These are phyloP conservation scores for Solea solea DNA, from an alignment of 2,113 vertebrate genomes.

Conservation along the genomic window DNA sequence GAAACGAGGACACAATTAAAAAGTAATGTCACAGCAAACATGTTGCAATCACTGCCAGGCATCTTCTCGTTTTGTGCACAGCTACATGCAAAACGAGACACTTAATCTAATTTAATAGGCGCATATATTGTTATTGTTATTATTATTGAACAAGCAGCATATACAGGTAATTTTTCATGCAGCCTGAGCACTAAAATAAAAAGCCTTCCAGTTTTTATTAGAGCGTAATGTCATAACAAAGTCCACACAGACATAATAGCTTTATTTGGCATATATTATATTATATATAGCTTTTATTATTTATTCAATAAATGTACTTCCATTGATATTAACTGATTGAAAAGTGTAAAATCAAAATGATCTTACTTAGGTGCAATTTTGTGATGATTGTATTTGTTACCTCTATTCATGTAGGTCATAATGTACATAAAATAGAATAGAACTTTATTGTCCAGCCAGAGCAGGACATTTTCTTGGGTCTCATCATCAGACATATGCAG, in stretches of 20 bases:
- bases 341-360: background rate
- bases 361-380: background rate
- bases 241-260: background rate
- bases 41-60: background rate
- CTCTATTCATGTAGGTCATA: background rate
- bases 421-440: too few species aligned
- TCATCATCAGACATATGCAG: too few species aligned
- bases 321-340: background rate
- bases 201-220: background rate
- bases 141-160: background rate
- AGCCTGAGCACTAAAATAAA: conserved; percentile 14
- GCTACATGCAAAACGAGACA: background rate
- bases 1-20: background rate
- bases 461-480: too few species aligned
- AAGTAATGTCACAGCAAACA: background rate
- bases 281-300: background rate
- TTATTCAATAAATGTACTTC: background rate
- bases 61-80: background rate
- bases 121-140: background rate
- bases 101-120: background rate
- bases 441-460: too few species aligned
- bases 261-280: background rate
- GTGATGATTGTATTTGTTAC: background rate
- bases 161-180: background rate
- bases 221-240: background rate